phyloP scores from a whole-genome alignment of 2,113 vertebrate species.

The Ammodytes dubius region DNA sequence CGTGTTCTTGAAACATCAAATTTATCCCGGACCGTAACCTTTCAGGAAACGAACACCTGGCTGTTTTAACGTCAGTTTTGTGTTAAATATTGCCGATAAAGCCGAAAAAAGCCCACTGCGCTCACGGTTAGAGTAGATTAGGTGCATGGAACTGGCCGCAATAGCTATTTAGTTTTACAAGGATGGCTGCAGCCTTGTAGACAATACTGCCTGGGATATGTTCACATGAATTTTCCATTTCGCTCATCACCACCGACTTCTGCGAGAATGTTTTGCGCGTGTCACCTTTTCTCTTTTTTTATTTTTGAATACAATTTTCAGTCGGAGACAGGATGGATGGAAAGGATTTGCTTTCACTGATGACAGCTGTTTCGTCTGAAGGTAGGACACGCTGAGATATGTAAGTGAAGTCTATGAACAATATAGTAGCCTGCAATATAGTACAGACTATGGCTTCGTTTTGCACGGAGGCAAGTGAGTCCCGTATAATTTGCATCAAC shows the following conservation, averaged over 20 bases:
- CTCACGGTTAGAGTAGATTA: slow-evolving; percentile 48
- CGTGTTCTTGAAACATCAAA: slow-evolving; percentile 8
- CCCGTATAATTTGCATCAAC: slow-evolving; percentile 18
- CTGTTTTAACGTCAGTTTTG: slow-evolving; percentile 39
- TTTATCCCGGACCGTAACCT: slow-evolving; percentile 11
- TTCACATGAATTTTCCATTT: slow-evolving; percentile 25
- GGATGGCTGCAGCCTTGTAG: slow-evolving; percentile 66
- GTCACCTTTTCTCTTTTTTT: background rate
- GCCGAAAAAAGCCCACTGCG: slow-evolving; percentile 6
- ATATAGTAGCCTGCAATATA: slow-evolving; percentile 5
- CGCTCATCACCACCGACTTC: slow-evolving; percentile 33
- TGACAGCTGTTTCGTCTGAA: slow-evolving; percentile 56
- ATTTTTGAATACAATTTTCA: background rate
- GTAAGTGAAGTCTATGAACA: slow-evolving; percentile 14
- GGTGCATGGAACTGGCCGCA: slow-evolving; percentile 70
- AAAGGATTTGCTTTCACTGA: slow-evolving; percentile 52
- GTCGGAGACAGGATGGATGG: slow-evolving; percentile 26
- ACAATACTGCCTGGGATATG: slow-evolving; percentile 51
- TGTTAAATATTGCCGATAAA: slow-evolving; percentile 23
- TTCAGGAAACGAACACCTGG: background rate
- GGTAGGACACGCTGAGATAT: slow-evolving; percentile 62
- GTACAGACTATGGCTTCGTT: slow-evolving; percentile 27
- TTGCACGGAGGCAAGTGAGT: slow-evolving; percentile 37
- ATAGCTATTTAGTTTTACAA: slow-evolving; percentile 69
- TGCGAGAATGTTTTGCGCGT: slow-evolving; percentile 19